A percentile compares a stretch with the other conserved stretches of the same genome.
Conservation (phyloP, 2,113 vertebrate genomes). For the Hippocampus comes region DNA sequence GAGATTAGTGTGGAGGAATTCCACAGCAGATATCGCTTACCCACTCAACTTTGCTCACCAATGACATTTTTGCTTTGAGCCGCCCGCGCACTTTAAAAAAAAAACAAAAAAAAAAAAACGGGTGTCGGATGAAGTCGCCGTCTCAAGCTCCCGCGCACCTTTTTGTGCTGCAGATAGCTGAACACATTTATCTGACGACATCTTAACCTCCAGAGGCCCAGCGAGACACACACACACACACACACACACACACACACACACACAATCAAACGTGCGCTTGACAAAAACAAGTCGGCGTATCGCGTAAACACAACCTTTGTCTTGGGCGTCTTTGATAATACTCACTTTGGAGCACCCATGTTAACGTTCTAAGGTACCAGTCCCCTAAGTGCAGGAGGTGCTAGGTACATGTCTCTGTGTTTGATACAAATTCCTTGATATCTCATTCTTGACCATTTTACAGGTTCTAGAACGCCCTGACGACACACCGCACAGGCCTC, state of each 20-base stretch:
- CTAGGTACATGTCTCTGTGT: not conserved
- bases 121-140: not conserved
- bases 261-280: not conserved
- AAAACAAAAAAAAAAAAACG: not conserved
- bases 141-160: not conserved
- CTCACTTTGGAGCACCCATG: not conserved
- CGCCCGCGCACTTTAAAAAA: not conserved
- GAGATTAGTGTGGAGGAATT: conserved; percentile 8
- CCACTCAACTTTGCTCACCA: conserved; percentile 1
- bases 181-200: not conserved
- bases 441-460: too few relatives aligned
- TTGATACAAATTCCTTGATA: too few relatives aligned
- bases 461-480: too few relatives aligned
- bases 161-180: not conserved
- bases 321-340: not conserved
- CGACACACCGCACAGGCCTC: too few relatives aligned
- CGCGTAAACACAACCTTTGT: not conserved
- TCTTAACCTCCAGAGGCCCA: not conserved
- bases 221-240: not conserved
- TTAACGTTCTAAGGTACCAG: not conserved
- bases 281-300: not conserved
- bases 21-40: conserved; percentile 8
- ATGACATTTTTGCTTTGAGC: not conserved
- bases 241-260: conserved; percentile 1
- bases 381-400: not conserved